These are phyloP conservation scores for Triops longicaudatus DNA, from an alignment of 1,140 invertebrate genomes.

Conservation along the genomic window DNA sequence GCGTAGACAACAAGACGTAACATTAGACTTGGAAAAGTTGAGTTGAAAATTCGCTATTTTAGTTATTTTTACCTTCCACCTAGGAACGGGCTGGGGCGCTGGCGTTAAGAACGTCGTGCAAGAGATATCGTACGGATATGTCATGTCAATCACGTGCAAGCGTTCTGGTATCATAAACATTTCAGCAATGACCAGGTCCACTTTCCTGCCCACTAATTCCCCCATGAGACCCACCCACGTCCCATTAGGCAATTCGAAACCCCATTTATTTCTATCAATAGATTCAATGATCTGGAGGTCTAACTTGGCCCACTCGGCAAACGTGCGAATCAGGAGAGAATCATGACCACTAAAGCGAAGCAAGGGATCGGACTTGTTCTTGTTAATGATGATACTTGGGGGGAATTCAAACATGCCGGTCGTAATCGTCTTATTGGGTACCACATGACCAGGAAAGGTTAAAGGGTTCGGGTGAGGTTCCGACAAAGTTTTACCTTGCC, in stretches of 20 bases:
- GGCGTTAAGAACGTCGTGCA: slow-evolving; percentile 25
- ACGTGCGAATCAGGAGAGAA: slow-evolving; percentile 16
- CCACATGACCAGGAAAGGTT: background rate
- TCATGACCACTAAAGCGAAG: slow-evolving; percentile 12
- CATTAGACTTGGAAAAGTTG: slow-evolving; percentile 29
- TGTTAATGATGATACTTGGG: background rate
- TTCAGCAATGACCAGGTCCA: slow-evolving; percentile 33
- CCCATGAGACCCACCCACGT: slow-evolving; percentile 33
- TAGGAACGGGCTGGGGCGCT: slow-evolving; percentile 17
- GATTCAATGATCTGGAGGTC: slow-evolving; percentile 29
- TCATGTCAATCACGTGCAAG: slow-evolving; percentile 27
- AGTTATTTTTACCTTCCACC: slow-evolving; percentile 32
- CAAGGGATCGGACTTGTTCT: background rate
- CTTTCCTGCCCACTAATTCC: slow-evolving; percentile 28
- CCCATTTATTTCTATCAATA: slow-evolving; percentile 33
- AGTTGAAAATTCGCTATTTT: background rate
- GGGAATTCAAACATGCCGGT: background rate
- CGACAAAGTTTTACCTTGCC: background rate
- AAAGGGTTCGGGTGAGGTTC: background rate
- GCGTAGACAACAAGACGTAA: slow-evolving; percentile 29
- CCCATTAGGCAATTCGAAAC: slow-evolving; percentile 31
- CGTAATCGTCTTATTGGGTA: slow-evolving; percentile 3
- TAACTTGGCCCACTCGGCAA: slow-evolving; percentile 30
- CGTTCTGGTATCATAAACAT: slow-evolving; percentile 32
- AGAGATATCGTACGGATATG: slow-evolving; percentile 22